These are phyloP conservation scores for Pseudorectes ferrugineus DNA, from an alignment of 2,113 vertebrate species.

Conservation along the genomic window DNA sequence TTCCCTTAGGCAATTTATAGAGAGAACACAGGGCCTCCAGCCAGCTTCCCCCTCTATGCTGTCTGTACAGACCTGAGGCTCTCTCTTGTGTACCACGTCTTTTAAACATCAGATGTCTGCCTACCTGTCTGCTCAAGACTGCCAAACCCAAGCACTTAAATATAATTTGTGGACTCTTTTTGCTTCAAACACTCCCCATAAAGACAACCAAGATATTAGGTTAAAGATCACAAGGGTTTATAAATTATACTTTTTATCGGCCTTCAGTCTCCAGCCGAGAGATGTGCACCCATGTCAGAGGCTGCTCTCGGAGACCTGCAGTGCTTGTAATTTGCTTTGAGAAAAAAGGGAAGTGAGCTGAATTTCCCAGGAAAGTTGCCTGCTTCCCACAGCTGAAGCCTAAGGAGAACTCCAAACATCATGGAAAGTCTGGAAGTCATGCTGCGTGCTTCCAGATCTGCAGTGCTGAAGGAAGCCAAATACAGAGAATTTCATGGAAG, in stretches of 20 bases:
- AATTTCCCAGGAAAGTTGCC: neutral
- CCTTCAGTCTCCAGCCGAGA: neutral
- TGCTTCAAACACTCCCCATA: neutral
- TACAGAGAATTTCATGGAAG: neutral
- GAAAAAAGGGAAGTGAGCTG: neutral
- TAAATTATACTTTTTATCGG: neutral
- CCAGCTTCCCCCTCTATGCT: neutral
- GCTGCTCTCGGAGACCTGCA: neutral
- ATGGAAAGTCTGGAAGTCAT: neutral
- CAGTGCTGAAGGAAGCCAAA: neutral
- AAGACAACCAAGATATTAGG: neutral
- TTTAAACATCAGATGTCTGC: neutral
- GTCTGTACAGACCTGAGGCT: neutral
- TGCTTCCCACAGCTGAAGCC: neutral
- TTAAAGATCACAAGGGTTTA: neutral
- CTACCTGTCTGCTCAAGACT: neutral
- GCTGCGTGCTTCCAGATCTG: neutral
- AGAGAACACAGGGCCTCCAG: neutral
- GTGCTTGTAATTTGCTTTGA: neutral
- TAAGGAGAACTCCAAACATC: neutral
- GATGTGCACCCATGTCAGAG: neutral
- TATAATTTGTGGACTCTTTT: neutral
- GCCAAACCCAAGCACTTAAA: neutral
- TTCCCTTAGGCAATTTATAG: constrained; percentile 4
- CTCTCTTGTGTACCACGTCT: neutral